Conservation (phyloP, 2,797 vertebrate species). For the Anolis apletophallus region DNA sequence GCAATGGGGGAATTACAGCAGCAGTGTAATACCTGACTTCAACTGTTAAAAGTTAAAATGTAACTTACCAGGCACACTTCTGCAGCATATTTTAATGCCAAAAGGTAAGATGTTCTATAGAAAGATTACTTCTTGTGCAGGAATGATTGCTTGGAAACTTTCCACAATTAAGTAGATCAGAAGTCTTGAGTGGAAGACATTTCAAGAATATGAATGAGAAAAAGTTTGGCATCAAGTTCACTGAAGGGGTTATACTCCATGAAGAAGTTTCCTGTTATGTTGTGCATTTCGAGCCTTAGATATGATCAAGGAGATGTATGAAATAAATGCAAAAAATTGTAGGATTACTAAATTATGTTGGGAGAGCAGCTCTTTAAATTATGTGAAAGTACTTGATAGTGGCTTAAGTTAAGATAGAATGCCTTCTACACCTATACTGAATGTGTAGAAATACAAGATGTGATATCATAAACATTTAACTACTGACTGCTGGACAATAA, state of each 20-base stretch:
- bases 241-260: background rate
- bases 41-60: constrained; percentile 14
- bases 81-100: background rate
- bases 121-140: background rate
- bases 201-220: constrained; percentile 6
- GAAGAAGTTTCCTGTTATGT: background rate
- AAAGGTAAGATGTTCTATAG: background rate
- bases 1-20: background rate
- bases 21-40: background rate
- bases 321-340: background rate
- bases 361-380: background rate
- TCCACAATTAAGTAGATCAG: constrained; percentile 8
- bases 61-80: background rate
- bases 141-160: constrained; percentile 5
- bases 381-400: background rate
- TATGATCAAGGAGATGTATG: background rate
- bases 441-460: background rate
- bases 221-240: background rate
- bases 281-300: background rate
- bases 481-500: background rate
- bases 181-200: background rate
- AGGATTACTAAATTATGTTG: background rate
- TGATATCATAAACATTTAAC: background rate
- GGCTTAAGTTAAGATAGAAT: background rate
- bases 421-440: background rate